Evolutionary conservation across 2,888 invertebrate genomes (phyloP), one percentile per base, ranked within the genome.

Genomic region (Rhaphigaster nebulosa): DNA sequence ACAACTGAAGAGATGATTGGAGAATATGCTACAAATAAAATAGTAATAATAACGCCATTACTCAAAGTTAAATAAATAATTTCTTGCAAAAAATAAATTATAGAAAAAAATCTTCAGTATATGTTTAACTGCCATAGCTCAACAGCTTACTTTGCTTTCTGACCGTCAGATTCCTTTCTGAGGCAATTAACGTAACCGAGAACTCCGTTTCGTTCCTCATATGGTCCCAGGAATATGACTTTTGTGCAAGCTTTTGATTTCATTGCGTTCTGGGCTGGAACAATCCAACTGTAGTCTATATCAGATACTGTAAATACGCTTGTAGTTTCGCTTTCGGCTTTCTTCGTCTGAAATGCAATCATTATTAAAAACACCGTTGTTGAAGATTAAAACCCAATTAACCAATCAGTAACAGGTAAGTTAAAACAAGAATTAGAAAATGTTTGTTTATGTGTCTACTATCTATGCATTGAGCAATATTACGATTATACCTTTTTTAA

Each of bases 151-250:
- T 95, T 94, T 38, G 95, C 93, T 92, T 93, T 94, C 23, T 94
- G 95, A 87, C 97, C 97, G 92, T 96, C 96, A 0, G 96, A 96
- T 93, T 98, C 98, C 92, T 95, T 96, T 91, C 97, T 95, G 52
- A 99, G 93, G 93, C 98, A 98, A 93, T 98, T 98, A 0, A 97
- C 96, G 90, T 99, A 94, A n/a, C 99, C 99, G 41, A 98, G 93
- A 0, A 98, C 94, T 26, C 99, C 99, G 93, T 95, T 97, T 15
- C 96, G 94, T 4, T 95, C 94, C 90, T 96, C 96, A 92, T 96
- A 95, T 93, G 96, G 95, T 1, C 96, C 94, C 34, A 97, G 95
- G 0, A 98, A 93, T 1, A 97, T 94, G 1, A 96, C 93, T 93
- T 95, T 95, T 26, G 94, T 94, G 0, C 94, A 93, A 76, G 94